Conservation (phyloP, 2,888 invertebrate species). For the Oxystoma pomonae region DNA sequence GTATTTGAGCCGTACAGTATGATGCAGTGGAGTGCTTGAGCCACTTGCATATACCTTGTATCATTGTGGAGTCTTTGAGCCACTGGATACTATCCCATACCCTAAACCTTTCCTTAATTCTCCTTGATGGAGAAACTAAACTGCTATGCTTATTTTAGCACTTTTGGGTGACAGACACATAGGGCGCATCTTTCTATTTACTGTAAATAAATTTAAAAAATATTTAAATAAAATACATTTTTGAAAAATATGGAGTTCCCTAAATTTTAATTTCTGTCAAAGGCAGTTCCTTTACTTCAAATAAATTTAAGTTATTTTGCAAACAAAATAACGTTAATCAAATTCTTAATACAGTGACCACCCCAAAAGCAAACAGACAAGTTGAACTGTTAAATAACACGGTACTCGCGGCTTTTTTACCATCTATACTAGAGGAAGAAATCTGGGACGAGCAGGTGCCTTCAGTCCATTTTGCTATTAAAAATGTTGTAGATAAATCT, state of each 20-base stretch:
- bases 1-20: too few species aligned
- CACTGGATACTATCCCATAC: too few species aligned
- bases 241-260: constrained; percentile 24
- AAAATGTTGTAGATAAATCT: constrained; percentile 26
- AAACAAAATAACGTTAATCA: constrained; percentile 34
- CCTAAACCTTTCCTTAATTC: too few species aligned
- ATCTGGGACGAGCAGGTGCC: constrained; percentile 39
- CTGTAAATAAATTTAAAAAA: too few species aligned
- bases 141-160: too few species aligned
- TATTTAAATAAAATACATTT: too few species aligned
- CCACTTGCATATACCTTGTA: too few species aligned
- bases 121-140: too few species aligned
- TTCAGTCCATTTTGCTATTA: constrained; percentile 34
- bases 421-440: constrained; percentile 29
- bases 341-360: constrained; percentile 35
- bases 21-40: too few species aligned
- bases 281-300: constrained; percentile 5
- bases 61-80: too few species aligned
- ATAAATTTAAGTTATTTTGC: constrained; percentile 37
- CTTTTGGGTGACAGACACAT: too few species aligned
- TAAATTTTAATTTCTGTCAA: constrained; percentile 6
- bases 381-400: constrained; percentile 37
- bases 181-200: too few species aligned
- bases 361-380: constrained; percentile 39
- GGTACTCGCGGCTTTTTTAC: constrained; percentile 30